These are phyloP conservation scores for Rafetus swinhoei DNA, from an alignment of 2,113 vertebrate genomes.

Conservation along the genomic window DNA sequence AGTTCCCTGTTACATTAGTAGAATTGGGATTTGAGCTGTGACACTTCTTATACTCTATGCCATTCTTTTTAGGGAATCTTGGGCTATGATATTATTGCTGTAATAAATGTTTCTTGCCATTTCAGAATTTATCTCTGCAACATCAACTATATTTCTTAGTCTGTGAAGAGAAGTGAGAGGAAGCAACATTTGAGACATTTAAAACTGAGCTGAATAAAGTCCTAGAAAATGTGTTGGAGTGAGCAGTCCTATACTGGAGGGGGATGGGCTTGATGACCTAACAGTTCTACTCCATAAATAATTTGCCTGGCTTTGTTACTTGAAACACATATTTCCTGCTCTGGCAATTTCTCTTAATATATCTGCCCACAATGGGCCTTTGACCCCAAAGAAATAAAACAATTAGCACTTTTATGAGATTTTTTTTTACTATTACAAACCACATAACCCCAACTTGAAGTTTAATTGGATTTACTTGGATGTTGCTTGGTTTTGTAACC, in stretches of 20 bases:
- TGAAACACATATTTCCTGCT: background rate
- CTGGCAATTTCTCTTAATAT: background rate
- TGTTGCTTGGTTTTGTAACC: background rate
- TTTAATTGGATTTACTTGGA: background rate
- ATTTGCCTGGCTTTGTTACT: background rate
- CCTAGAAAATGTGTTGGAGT: background rate
- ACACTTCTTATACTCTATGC: background rate
- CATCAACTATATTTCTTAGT: rapidly evolving
- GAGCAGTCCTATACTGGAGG: background rate
- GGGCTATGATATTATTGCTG: background rate
- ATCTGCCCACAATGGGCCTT: background rate
- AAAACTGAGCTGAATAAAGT: background rate
- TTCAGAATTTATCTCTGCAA: background rate
- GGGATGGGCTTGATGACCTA: background rate
- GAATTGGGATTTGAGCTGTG: background rate
- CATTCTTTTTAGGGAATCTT: background rate
- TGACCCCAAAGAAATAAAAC: background rate
- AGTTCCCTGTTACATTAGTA: background rate
- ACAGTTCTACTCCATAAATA: background rate
- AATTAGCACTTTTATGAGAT: background rate
- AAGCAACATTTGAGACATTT: background rate
- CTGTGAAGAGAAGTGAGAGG: background rate
- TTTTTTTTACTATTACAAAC: rapidly evolving
- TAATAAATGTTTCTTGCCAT: background rate
- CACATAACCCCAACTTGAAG: background rate